Evolutionary conservation across 2,888 invertebrate species (phyloP).

Genomic region (Hetaerina titia): DNA sequence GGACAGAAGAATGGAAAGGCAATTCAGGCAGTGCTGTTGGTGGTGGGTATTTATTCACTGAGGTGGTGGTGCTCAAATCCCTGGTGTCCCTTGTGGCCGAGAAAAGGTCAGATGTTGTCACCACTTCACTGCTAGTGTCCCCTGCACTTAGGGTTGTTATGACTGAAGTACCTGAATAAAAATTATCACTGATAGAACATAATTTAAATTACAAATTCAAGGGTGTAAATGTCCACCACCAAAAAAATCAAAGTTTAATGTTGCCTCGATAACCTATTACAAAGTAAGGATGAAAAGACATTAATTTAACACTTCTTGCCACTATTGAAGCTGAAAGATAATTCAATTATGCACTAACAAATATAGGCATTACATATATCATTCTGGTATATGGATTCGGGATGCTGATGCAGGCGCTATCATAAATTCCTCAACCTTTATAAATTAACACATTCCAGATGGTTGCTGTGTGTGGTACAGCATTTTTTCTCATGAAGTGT

Average conservation of each 20-base stretch:
- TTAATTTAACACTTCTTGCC: too few species aligned
- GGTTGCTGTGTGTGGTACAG: too few species aligned
- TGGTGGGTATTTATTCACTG: neutral
- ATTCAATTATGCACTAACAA: too few species aligned
- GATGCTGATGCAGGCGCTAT: too few species aligned
- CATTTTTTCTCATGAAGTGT: too few species aligned
- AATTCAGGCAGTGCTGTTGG: neutral
- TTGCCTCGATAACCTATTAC: neutral
- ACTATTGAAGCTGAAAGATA: too few species aligned
- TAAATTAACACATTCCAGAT: too few species aligned
- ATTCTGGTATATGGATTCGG: too few species aligned
- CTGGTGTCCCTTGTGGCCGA: neutral
- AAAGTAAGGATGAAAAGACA: too few species aligned
- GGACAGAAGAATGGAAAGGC: neutral
- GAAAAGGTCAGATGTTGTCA: neutral
- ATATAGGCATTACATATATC: too few species aligned
- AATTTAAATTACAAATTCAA: neutral
- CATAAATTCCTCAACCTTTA: too few species aligned
- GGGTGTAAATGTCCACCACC: neutral
- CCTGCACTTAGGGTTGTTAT: neutral
- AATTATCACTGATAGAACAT: neutral
- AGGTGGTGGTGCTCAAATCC: neutral
- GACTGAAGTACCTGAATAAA: neutral
- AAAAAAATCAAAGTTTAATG: neutral
- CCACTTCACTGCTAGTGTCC: neutral